Evolutionary conservation across 2,113 vertebrate species (phyloP).

Genomic region (Microtus ochrogaster): DNA sequence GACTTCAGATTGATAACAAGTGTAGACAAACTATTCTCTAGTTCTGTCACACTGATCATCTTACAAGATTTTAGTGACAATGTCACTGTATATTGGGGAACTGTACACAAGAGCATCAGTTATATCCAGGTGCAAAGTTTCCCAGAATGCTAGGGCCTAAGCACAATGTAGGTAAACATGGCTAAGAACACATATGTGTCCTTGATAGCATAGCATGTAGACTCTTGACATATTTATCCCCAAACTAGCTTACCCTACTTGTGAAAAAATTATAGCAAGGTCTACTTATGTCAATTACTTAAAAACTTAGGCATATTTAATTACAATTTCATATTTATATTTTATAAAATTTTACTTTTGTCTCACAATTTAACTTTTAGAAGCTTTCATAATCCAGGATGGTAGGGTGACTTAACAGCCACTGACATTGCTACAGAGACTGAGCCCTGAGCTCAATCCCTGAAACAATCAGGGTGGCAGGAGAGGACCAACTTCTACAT

Average conservation of each 20-base stretch:
- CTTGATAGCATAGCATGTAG: neutral
- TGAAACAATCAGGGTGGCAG: neutral
- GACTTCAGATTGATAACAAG: neutral
- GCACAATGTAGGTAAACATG: neutral
- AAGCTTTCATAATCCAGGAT: neutral
- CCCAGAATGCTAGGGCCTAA: neutral
- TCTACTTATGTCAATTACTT: neutral
- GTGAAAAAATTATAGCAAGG: neutral
- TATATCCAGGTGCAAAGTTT: neutral
- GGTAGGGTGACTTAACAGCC: neutral
- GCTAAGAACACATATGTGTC: neutral
- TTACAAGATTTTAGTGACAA: neutral
- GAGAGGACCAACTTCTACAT: neutral
- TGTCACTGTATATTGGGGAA: rapidly evolving
- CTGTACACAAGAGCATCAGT: neutral
- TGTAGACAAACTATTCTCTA: neutral
- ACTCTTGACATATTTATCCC: neutral
- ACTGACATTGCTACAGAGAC: neutral
- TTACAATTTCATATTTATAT: neutral
- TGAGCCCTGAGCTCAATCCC: too few relatives aligned
- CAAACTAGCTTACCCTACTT: neutral
- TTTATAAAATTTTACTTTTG: neutral
- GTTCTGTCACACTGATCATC: neutral
- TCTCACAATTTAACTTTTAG: neutral
- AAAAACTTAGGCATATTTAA: neutral